Conservation (phyloP, 2,888 invertebrate species). For the Nipponacmea schrenckii region DNA sequence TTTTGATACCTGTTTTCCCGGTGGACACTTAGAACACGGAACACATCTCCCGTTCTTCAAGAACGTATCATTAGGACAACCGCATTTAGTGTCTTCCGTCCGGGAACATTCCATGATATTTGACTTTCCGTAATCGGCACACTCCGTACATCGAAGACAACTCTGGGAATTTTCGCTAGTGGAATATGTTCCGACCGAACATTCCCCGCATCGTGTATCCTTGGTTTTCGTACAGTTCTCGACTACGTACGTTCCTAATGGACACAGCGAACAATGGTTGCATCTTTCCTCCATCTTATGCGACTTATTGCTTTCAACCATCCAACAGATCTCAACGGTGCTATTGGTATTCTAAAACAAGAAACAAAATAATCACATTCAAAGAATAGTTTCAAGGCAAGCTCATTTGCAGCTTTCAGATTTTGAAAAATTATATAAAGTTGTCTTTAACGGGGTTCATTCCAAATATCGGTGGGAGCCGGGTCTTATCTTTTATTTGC, state of each 20-base stretch:
- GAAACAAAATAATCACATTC: too few relatives aligned
- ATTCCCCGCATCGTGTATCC: conserved; percentile 10
- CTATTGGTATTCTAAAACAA: too few relatives aligned
- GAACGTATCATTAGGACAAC: neutral
- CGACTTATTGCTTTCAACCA: too few relatives aligned
- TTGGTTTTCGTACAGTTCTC: neutral
- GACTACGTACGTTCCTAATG: neutral
- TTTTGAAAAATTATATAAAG: too few relatives aligned
- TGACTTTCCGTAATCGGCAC: neutral
- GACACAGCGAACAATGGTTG: conserved; percentile 4
- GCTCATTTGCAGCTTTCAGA: too few relatives aligned
- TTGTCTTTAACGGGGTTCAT: too few relatives aligned
- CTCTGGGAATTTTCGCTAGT: neutral
- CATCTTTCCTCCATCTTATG: neutral
- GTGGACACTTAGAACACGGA: neutral
- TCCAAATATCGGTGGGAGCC: too few relatives aligned
- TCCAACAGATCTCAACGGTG: too few relatives aligned
- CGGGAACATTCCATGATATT: neutral
- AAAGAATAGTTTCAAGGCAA: too few relatives aligned
- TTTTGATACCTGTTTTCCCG: neutral
- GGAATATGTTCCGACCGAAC: conserved; percentile 7
- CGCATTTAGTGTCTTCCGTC: neutral
- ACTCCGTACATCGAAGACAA: neutral
- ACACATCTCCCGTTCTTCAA: neutral
- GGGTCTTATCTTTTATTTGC: too few relatives aligned